A percentile compares a stretch with the other conserved stretches of the same genome.
These are phyloP conservation scores for Scleropages formosus DNA, from an alignment of 2,797 vertebrate species.

Conservation along the genomic window DNA sequence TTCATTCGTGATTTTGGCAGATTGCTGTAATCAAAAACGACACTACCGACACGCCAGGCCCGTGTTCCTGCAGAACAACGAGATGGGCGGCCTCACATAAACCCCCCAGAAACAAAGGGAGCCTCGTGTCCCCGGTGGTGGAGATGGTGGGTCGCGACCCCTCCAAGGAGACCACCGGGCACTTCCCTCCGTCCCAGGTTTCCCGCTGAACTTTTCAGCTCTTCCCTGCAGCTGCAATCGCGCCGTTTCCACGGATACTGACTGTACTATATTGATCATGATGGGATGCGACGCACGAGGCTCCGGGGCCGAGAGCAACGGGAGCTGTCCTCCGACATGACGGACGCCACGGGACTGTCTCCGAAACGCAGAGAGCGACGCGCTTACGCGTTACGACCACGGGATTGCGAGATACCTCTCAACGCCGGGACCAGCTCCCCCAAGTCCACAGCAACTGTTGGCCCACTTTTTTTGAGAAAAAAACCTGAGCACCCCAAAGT, in stretches of 20 bases:
- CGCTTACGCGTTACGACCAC: too few relatives aligned
- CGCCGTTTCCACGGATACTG: not conserved
- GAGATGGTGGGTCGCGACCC: conserved; percentile 53
- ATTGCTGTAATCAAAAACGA: conserved; percentile 50
- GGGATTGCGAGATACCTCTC: too few relatives aligned
- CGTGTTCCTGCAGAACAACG: conserved; percentile 58
- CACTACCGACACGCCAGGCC: conserved; percentile 54
- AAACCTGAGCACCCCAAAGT: conserved; percentile 48
- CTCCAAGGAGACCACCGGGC: conserved; percentile 25
- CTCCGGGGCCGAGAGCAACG: too few relatives aligned
- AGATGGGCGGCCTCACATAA: conserved; percentile 54
- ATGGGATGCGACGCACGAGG: not conserved
- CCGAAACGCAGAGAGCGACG: too few relatives aligned
- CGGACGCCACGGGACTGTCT: too few relatives aligned
- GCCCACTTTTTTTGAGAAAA: conserved; percentile 35
- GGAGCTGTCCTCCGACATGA: too few relatives aligned
- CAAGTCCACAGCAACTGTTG: conserved; percentile 5
- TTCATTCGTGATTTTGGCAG: conserved; percentile 37
- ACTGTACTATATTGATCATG: not conserved
- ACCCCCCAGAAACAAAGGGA: conserved; percentile 45
- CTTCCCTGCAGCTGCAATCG: too few relatives aligned
- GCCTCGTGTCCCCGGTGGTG: conserved; percentile 50
- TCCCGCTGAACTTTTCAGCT: too few relatives aligned
- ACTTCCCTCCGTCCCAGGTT: conserved; percentile 28
- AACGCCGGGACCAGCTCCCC: not conserved